Evolutionary conservation across 2,797 vertebrate species (phyloP).

Genomic region (Enteromius trimaculatus): DNA sequence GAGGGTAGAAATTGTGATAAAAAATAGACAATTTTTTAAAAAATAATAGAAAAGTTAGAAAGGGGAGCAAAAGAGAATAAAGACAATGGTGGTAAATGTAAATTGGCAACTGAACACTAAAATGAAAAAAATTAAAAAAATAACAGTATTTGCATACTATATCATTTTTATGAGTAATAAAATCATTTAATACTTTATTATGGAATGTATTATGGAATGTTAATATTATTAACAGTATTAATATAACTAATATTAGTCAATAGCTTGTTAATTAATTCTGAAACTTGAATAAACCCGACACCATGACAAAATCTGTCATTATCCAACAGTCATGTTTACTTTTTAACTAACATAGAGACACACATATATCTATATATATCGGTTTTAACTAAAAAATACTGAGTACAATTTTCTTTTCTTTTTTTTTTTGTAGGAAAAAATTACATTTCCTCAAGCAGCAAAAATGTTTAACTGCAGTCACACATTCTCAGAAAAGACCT

Average conservation of each 20-base stretch:
- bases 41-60: background rate
- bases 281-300: too few relatives aligned
- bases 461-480: background rate
- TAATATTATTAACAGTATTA: background rate
- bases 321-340: background rate
- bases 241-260: background rate
- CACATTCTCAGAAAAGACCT: background rate
- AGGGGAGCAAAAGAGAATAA: constrained; percentile 1
- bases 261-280: background rate
- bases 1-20: background rate
- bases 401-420: background rate
- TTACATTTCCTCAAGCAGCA: background rate
- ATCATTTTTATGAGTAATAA: background rate
- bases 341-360: background rate
- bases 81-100: constrained; percentile 10
- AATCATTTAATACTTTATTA: background rate
- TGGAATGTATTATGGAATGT: background rate
- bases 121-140: background rate
- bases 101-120: background rate
- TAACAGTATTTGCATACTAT: background rate
- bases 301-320: too few relatives aligned
- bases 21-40: background rate
- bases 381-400: background rate
- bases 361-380: background rate
- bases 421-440: background rate